Evolutionary conservation across 1,140 invertebrate species (phyloP).

Genomic region (Drosophila nigrodunni): DNA sequence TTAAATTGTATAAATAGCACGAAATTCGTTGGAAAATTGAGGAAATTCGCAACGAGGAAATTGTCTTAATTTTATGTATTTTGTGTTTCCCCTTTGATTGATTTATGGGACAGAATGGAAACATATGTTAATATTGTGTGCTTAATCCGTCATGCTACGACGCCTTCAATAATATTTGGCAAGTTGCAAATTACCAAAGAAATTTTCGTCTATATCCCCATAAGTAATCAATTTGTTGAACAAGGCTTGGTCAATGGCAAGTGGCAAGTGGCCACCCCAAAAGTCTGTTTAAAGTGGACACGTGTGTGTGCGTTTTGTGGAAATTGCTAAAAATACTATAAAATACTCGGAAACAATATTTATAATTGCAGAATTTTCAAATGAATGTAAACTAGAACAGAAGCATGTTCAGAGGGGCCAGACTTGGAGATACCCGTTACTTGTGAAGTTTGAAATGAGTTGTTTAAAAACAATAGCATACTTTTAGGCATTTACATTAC

Average conservation of each 20-base stretch:
- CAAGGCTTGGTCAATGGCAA: background rate
- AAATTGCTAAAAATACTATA: conserved; percentile 28
- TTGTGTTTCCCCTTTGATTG: conserved; percentile 20
- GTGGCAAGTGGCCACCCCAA: too few species aligned
- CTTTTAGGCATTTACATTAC: too few species aligned
- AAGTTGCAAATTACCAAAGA: conserved; percentile 20
- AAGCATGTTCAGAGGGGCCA: background rate
- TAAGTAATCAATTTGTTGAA: background rate
- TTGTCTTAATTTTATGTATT: conserved; percentile 10
- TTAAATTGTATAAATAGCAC: too few species aligned
- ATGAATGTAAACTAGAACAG: conserved; percentile 25
- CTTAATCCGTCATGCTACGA: conserved; percentile 2
- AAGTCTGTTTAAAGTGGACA: background rate
- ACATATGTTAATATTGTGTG: conserved; percentile 41
- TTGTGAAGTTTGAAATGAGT: too few species aligned
- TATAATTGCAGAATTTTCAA: conserved; percentile 43
- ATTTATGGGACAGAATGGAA: conserved; percentile 26
- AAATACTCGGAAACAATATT: conserved; percentile 24
- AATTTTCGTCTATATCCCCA: too few species aligned
- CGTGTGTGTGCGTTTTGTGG: conserved; percentile 8
- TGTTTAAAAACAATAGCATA: too few species aligned
- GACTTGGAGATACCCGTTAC: too few species aligned
- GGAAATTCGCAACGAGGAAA: background rate
- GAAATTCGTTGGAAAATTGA: background rate
- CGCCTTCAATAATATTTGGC: conserved; percentile 15